Evolutionary conservation across 2,113 vertebrate genomes (phyloP).

Genomic region (Cyprinodon brontotheroides): DNA sequence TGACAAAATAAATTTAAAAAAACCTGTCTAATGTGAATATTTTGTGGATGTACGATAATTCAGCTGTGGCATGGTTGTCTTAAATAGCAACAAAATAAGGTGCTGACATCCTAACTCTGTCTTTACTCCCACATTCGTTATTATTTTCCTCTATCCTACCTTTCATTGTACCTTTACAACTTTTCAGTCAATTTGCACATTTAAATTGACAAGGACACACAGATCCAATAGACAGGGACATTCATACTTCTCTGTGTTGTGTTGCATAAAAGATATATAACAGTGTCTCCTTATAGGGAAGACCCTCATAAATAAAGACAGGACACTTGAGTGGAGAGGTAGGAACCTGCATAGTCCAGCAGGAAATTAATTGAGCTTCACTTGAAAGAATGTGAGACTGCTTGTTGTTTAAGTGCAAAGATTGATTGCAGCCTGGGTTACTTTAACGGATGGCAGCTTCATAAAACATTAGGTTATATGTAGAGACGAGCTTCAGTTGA

Average conservation of each 20-base stretch:
- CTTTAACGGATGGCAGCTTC: slow-evolving; percentile 49
- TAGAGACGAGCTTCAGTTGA: slow-evolving; percentile 28
- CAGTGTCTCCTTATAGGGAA: slow-evolving; percentile 36
- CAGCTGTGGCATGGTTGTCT: not conserved
- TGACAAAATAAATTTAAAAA: not conserved
- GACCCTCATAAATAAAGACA: slow-evolving; percentile 53
- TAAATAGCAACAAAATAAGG: not conserved
- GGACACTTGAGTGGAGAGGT: slow-evolving; percentile 38
- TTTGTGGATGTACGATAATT: not conserved
- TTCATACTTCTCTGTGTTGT: slow-evolving; percentile 28
- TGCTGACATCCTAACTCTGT: slow-evolving; percentile 34
- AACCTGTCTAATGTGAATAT: not conserved
- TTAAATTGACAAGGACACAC: slow-evolving; percentile 23
- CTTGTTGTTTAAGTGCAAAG: slow-evolving; percentile 59
- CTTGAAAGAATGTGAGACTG: slow-evolving; percentile 41
- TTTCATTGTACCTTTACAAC: slow-evolving; percentile 30
- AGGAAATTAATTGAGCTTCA: slow-evolving; percentile 58
- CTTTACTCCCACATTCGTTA: slow-evolving; percentile 25
- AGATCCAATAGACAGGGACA: slow-evolving; percentile 15
- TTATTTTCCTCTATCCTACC: slow-evolving; percentile 24
- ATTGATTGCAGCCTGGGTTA: slow-evolving; percentile 51
- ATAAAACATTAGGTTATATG: slow-evolving; percentile 47
- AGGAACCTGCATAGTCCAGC: slow-evolving; percentile 27
- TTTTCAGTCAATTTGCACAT: slow-evolving; percentile 55
- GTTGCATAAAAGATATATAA: slow-evolving; percentile 59